A percentile compares a stretch with the other conserved stretches of the same genome.
Evolutionary conservation across 2,888 invertebrate species (phyloP).

Genomic region (Halictus quadricinctus): DNA sequence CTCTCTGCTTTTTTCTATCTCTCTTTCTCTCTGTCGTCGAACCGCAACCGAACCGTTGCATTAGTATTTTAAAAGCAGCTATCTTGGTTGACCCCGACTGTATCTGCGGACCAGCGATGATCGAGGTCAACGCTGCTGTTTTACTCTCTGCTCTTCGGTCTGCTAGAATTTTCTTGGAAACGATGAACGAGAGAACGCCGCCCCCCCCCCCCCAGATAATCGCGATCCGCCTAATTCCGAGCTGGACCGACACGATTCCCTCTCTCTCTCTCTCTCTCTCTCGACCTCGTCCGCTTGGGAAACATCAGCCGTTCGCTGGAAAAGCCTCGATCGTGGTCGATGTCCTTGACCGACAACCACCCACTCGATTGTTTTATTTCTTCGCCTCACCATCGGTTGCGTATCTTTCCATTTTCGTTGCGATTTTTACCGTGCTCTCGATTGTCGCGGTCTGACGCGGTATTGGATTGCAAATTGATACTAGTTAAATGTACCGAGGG

Average conservation of each 20-base stretch:
- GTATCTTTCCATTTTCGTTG: neutral
- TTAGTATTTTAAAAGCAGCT: slow-evolving; percentile 51
- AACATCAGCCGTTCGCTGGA: neutral
- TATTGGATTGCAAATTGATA: neutral
- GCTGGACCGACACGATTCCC: neutral
- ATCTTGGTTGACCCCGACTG: slow-evolving; percentile 52
- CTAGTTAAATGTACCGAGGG: neutral
- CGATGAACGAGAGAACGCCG: neutral
- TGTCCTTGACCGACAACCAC: slow-evolving; percentile 11
- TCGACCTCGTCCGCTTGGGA: neutral
- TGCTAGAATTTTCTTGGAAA: slow-evolving; percentile 38
- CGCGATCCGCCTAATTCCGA: slow-evolving; percentile 29
- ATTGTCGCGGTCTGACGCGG: neutral
- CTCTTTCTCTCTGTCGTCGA: neutral
- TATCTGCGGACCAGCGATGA: slow-evolving; percentile 39
- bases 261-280: neutral
- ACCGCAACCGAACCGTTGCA: slow-evolving; percentile 33
- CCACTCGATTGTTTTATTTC: neutral
- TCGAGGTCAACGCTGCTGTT: slow-evolving; percentile 49
- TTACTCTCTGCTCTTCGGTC: slow-evolving; percentile 14
- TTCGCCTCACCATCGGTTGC: neutral
- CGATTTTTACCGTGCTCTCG: neutral
- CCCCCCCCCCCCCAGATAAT: slow-evolving; percentile 16
- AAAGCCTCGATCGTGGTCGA: slow-evolving; percentile 4
- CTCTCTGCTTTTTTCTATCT: neutral